Evolutionary conservation across 2,888 invertebrate species (phyloP).

Genomic region (Hypomecis punctinalis): DNA sequence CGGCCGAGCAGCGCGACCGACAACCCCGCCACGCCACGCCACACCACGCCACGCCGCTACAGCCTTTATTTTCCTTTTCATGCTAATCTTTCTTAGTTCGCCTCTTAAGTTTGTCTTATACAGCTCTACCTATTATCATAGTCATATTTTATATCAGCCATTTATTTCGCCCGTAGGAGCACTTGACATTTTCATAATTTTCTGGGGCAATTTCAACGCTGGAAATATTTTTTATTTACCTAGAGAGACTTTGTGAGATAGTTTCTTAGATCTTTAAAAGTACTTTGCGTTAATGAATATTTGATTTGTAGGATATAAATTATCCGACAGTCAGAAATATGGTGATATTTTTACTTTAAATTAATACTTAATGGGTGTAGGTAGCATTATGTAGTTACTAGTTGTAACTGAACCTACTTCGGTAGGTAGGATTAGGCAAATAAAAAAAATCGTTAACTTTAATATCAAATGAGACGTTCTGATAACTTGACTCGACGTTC

Average conservation of each 20-base stretch:
- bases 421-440: no score
- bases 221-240: neutral
- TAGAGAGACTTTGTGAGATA: neutral
- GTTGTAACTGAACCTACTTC: no score
- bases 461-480: neutral
- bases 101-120: neutral
- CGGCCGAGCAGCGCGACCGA: conserved; percentile 34
- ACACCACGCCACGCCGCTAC: conserved; percentile 35
- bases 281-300: neutral
- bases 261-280: neutral
- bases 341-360: no score
- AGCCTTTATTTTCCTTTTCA: conserved; percentile 31
- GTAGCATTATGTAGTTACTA: no score
- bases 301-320: no score
- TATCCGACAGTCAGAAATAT: no score
- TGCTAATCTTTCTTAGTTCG: conserved; percentile 7
- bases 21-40: conserved; percentile 21
- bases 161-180: neutral
- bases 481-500: neutral
- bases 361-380: no score
- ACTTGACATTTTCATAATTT: neutral
- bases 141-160: neutral
- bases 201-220: neutral
- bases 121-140: neutral
- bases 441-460: no score